These are phyloP conservation scores for Macrocentrus cingulum DNA, from an alignment of 1,140 invertebrate genomes.

Conservation along the genomic window DNA sequence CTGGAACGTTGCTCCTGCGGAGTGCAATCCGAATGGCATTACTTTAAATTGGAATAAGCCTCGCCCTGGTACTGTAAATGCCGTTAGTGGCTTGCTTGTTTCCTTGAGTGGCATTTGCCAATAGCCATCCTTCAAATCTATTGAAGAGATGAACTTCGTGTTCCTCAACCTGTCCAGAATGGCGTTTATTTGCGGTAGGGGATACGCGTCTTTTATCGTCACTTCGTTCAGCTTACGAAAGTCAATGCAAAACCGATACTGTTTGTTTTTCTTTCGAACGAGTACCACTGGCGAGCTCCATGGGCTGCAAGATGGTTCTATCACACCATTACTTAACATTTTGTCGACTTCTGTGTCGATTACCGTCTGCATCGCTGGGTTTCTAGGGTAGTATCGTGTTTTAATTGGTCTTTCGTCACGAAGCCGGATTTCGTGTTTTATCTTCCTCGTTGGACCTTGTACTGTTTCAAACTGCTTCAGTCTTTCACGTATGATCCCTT, in stretches of 20 bases:
- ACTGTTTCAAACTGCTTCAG: neutral
- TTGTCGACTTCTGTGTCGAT: conserved; percentile 23
- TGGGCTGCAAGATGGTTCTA: conserved; percentile 35
- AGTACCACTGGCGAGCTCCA: conserved; percentile 50
- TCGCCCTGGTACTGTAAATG: conserved; percentile 27
- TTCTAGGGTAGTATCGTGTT: conserved; percentile 35
- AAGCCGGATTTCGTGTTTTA: conserved; percentile 39
- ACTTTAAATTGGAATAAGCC: conserved; percentile 40
- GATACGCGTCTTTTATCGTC: conserved; percentile 52
- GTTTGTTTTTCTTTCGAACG: conserved; percentile 54
- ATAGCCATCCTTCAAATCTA: conserved; percentile 35
- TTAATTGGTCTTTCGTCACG: conserved; percentile 36
- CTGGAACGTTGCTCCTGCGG: conserved; percentile 41
- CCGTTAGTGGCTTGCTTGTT: conserved; percentile 22
- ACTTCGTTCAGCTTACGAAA: conserved; percentile 49
- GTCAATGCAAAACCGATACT: conserved; percentile 54
- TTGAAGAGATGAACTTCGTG: conserved; percentile 40
- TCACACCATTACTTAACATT: conserved; percentile 36
- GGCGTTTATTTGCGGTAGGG: conserved; percentile 56
- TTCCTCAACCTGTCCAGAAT: conserved; percentile 48
- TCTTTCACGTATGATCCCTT: neutral
- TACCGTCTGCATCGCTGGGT: conserved; percentile 15
- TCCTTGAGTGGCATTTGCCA: conserved; percentile 29
- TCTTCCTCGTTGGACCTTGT: conserved; percentile 1
- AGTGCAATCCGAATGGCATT: conserved; percentile 45